Evolutionary conservation across 2,113 vertebrate species (phyloP).

Genomic region (Chaetorhynchus papuensis): DNA sequence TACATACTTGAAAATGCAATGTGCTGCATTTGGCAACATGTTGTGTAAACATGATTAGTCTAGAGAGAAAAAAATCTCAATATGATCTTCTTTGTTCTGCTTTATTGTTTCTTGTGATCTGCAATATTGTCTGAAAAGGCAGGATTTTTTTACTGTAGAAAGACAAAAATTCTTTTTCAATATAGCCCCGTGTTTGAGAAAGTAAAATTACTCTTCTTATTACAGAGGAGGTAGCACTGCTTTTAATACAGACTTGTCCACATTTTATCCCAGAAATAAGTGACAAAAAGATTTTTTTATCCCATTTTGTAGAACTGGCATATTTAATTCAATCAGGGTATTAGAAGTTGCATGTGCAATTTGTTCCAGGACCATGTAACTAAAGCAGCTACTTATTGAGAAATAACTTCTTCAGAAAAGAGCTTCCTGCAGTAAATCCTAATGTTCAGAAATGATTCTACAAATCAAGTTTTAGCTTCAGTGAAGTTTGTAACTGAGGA

Average conservation of each 20-base stretch:
- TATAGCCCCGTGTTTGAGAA: not conserved
- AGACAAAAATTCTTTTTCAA: not conserved
- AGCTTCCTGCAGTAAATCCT: not conserved
- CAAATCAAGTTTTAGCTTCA: constrained; percentile 17
- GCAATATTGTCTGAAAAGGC: not conserved
- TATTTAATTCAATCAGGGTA: not conserved
- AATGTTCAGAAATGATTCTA: not conserved
- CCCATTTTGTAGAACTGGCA: not conserved
- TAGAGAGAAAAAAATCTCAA: not conserved
- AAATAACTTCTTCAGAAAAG: not conserved
- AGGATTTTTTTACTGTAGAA: not conserved
- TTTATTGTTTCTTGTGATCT: not conserved
- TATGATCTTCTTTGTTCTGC: not conserved
- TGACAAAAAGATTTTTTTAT: not conserved
- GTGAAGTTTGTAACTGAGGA: constrained; percentile 20
- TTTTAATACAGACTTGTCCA: not conserved
- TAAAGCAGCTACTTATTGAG: not conserved
- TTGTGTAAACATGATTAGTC: not conserved
- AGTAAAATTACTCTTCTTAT: not conserved
- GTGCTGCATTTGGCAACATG: not conserved
- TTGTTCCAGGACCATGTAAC: not conserved
- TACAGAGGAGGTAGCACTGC: not conserved
- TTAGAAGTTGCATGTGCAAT: not conserved
- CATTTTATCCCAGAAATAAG: not conserved
- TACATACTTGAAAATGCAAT: not conserved